phyloP scores from a whole-genome alignment of 2,888 invertebrate genomes.

The Melieria picta region DNA sequence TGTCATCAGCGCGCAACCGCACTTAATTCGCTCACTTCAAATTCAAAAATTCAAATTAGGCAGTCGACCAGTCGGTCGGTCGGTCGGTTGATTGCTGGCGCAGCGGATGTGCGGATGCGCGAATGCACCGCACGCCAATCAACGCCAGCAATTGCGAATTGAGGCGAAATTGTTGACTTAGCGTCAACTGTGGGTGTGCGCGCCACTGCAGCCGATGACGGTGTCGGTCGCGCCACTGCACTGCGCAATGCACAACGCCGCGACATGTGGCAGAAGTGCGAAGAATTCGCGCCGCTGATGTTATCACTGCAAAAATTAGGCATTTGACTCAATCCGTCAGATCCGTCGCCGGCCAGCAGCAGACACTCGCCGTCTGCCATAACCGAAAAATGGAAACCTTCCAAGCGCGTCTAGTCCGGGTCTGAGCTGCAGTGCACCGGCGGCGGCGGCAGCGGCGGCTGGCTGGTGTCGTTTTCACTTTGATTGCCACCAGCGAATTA shows the following conservation, averaged over 20 bases:
- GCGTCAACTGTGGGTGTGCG: background rate
- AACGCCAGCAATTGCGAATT: background rate
- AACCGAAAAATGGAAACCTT: background rate
- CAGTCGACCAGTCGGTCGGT: background rate
- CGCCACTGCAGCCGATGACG: too few species aligned
- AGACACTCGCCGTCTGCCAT: slow-evolving; percentile 1
- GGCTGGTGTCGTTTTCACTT: slow-evolving; percentile 20
- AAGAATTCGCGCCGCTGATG: background rate
- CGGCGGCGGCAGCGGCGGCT: too few species aligned
- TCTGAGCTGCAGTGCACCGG: too few species aligned
- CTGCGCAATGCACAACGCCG: too few species aligned
- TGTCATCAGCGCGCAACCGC: slow-evolving; percentile 10
- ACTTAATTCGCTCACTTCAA: slow-evolving; percentile 10
- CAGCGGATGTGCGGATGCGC: background rate
- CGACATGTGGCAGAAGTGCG: too few species aligned
- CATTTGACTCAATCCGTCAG: background rate
- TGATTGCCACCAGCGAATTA: slow-evolving; percentile 53
- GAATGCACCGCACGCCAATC: background rate
- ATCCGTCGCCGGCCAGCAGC: background rate
- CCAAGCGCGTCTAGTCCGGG: background rate
- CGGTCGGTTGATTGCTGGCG: too few species aligned
- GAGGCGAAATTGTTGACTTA: too few species aligned
- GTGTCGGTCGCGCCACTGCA: too few species aligned
- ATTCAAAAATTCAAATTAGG: slow-evolving; percentile 19
- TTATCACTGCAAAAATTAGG: slow-evolving; percentile 24